Evolutionary conservation across 2,113 vertebrate species (phyloP).

Genomic region (Malurus elegans): DNA sequence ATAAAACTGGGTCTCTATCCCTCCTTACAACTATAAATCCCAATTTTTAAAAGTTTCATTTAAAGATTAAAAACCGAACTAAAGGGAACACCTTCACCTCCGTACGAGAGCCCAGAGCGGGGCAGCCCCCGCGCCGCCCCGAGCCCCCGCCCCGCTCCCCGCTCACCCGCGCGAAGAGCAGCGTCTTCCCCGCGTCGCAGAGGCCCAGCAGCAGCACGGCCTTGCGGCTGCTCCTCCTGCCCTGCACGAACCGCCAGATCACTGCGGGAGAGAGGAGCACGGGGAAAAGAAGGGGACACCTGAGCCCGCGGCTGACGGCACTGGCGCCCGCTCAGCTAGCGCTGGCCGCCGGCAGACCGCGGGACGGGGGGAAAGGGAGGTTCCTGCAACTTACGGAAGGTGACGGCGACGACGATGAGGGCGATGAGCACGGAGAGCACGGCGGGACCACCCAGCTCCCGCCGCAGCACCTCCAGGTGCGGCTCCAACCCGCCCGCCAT

Average conservation of each 20-base stretch:
- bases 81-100: neutral
- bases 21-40: neutral
- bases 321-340: neutral
- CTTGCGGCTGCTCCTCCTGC: constrained; percentile 65
- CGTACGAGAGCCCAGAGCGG: neutral
- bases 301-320: neutral
- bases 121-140: neutral
- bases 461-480: constrained; percentile 49
- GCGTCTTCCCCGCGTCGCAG: constrained; percentile 76
- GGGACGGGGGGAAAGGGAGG: fast-evolving
- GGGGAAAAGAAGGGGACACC: neutral
- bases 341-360: neutral
- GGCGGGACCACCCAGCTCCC: constrained; percentile 56
- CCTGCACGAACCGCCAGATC: constrained; percentile 70
- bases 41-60: too few relatives aligned
- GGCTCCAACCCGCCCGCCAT: constrained; percentile 50
- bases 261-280: constrained; percentile 29
- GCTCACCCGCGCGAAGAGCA: constrained; percentile 74
- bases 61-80: neutral
- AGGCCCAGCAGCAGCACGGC: constrained; percentile 75
- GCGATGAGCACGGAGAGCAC: constrained; percentile 60
- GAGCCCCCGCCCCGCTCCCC: neutral
- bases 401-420: constrained; percentile 59
- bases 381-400: constrained; percentile 46
- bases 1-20: neutral